These are phyloP conservation scores for Hydrotaea cyrtoneurina DNA, from an alignment of 2,888 invertebrate genomes.

Conservation along the genomic window DNA sequence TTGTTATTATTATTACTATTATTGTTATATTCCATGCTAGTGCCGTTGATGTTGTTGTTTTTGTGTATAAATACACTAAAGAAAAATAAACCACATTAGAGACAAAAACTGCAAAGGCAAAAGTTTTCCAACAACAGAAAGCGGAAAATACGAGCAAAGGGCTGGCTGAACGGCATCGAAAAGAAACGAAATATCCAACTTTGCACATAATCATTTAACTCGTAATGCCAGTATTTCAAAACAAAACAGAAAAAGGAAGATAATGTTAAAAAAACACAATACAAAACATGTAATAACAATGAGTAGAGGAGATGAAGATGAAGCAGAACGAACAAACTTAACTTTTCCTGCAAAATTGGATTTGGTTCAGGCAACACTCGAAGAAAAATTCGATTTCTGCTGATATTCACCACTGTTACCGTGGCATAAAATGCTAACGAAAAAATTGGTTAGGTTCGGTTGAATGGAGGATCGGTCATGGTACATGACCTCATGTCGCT, in stretches of 20 bases:
- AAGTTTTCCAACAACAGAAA: constrained; percentile 13
- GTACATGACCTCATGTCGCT: too few relatives aligned
- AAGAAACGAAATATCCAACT: constrained; percentile 10
- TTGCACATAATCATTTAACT: constrained; percentile 35
- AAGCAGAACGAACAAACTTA: background rate
- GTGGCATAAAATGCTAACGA: too few relatives aligned
- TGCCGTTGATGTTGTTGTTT: background rate
- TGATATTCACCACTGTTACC: too few relatives aligned
- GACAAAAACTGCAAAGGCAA: background rate
- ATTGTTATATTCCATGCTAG: background rate
- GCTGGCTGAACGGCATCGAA: background rate
- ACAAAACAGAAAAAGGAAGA: background rate
- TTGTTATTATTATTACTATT: constrained; percentile 3
- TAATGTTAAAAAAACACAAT: constrained; percentile 15
- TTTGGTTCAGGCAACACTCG: background rate
- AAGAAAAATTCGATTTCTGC: background rate
- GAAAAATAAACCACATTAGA: constrained; percentile 16
- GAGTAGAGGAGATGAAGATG: background rate
- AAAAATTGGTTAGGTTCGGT: too few relatives aligned
- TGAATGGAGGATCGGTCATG: too few relatives aligned
- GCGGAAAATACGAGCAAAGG: background rate
- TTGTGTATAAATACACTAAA: background rate
- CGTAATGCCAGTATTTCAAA: constrained; percentile 21
- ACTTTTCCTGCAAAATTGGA: background rate
- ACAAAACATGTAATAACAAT: constrained; percentile 15